A percentile compares a stretch with the other conserved stretches of the same genome.
Conservation (phyloP, 1,140 invertebrate species). For the Hylyphantes graminicola region DNA sequence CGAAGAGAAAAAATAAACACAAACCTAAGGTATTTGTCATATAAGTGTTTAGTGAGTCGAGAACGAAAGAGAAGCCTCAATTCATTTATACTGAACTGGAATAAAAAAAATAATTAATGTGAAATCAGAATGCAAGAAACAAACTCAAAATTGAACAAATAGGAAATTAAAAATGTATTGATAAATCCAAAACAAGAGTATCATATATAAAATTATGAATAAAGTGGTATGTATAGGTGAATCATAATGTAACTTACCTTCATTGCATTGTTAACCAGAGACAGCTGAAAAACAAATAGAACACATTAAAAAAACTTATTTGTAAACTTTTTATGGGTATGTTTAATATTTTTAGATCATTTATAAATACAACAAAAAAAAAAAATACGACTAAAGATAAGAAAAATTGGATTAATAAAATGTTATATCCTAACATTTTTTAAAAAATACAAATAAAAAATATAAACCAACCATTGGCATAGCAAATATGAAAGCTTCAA, state of each 20-base stretch:
- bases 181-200: constrained; percentile 77
- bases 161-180: constrained; percentile 41
- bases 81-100: constrained; percentile 88
- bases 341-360: no score
- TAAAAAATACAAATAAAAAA: neutral
- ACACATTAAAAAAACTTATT: neutral
- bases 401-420: neutral
- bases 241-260: constrained; percentile 37
- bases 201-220: constrained; percentile 75
- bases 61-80: constrained; percentile 90
- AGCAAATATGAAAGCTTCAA: constrained; percentile 72
- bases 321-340: no score
- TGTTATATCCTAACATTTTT: neutral
- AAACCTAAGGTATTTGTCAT: constrained; percentile 93
- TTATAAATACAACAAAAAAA: no score
- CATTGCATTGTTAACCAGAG: constrained; percentile 62
- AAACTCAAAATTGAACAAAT: neutral
- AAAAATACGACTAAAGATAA: neutral
- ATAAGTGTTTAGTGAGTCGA: constrained; percentile 86
- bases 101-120: constrained; percentile 57
- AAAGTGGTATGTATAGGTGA: neutral
- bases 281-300: constrained; percentile 43
- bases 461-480: constrained; percentile 65
- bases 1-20: constrained; percentile 64
- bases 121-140: neutral